Percentiles rank a stretch among this genome's conserved stretches.
Conservation (phyloP, 2,797 vertebrate genomes). For the Gastrophryne carolinensis region DNA sequence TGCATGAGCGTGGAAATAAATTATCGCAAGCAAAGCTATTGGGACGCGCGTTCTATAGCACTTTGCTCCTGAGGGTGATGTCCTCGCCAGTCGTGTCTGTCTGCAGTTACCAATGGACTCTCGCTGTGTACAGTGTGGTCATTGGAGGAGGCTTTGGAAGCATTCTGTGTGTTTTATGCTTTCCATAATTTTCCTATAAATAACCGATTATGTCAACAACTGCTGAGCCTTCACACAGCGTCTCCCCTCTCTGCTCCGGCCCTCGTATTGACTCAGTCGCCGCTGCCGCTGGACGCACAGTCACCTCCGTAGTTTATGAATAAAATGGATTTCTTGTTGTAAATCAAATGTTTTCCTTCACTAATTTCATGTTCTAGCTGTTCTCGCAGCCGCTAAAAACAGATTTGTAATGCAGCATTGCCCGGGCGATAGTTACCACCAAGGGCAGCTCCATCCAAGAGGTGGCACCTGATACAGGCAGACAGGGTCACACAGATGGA, state of each 20-base stretch:
- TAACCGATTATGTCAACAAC: not conserved
- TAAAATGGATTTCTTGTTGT: constrained; percentile 6
- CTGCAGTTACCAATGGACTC: too few relatives aligned
- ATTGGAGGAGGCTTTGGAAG: not conserved
- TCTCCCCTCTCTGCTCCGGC: not conserved
- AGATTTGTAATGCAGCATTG: too few relatives aligned
- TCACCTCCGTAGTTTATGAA: not conserved
- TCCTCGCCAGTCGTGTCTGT: too few relatives aligned
- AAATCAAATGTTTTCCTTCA: not conserved
- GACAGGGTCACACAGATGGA: too few relatives aligned
- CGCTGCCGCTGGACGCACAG: not conserved
- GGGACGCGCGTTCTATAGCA: too few relatives aligned
- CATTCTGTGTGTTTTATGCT: not conserved
- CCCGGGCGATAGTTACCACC: too few relatives aligned
- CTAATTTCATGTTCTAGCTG: not conserved
- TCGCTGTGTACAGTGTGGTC: not conserved
- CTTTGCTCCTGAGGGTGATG: too few relatives aligned
- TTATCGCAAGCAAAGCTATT: too few relatives aligned
- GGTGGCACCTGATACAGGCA: too few relatives aligned
- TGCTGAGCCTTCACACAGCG: not conserved
- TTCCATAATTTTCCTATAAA: not conserved
- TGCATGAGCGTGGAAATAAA: too few relatives aligned
- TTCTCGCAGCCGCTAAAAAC: too few relatives aligned
- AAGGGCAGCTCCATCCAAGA: too few relatives aligned
- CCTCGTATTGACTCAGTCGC: not conserved